phyloP scores from a whole-genome alignment of 2,888 invertebrate species.

The Cabera pusaria region DNA sequence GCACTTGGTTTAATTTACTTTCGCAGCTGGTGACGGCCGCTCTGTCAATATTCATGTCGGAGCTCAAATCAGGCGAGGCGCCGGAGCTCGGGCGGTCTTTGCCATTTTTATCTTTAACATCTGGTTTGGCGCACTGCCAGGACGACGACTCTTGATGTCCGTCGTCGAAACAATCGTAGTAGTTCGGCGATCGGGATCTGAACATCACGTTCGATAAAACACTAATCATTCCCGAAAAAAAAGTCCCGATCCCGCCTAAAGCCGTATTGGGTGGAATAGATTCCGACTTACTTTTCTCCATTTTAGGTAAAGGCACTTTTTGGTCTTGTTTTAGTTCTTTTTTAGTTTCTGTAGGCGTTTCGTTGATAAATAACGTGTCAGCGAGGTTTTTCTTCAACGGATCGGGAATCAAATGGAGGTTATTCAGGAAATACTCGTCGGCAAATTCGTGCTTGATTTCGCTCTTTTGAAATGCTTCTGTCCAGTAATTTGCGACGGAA shows the following conservation, averaged over 20 bases:
- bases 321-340: conserved; percentile 20
- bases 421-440: conserved; percentile 55
- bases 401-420: conserved; percentile 60
- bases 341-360: conserved; percentile 23
- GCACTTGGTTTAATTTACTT: conserved; percentile 60
- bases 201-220: conserved; percentile 61
- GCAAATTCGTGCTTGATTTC: conserved; percentile 54
- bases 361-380: conserved; percentile 54
- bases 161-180: conserved; percentile 51
- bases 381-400: conserved; percentile 69
- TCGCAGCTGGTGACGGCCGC: conserved; percentile 60
- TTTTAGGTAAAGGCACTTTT: conserved; percentile 24
- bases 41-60: conserved; percentile 56
- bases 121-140: conserved; percentile 61
- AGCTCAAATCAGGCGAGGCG: conserved; percentile 37
- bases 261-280: conserved; percentile 29
- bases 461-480: conserved; percentile 47
- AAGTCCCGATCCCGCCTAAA: conserved; percentile 55
- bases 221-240: conserved; percentile 63
- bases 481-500: conserved; percentile 56
- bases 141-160: conserved; percentile 48
- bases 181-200: conserved; percentile 43
- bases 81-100: conserved; percentile 37
- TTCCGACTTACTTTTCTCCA: neutral
- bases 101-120: conserved; percentile 61